Evolutionary conservation across 1,140 invertebrate species (phyloP), one percentile per base, ranked within the genome.

Genomic region (Lordiphosa clarofinis): DNA sequence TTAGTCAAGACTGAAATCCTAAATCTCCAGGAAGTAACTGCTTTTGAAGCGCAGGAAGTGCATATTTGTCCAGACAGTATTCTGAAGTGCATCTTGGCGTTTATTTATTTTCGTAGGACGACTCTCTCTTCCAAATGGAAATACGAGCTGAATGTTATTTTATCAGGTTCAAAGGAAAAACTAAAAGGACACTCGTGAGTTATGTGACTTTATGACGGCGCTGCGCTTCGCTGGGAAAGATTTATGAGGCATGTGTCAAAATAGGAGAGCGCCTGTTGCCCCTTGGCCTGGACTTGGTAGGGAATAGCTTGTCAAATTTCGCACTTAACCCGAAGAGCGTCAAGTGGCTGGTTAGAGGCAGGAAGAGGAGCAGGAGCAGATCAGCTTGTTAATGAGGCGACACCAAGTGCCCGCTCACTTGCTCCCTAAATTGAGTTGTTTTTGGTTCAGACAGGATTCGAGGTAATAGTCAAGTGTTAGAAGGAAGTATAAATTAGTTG

Each of bases 201-300:
- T 82, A 82, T 84, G 59, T 73, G 78, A 68, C 61, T 74, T 79
- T 79, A 70, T 79, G 75, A 74, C 50, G 75, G 56, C 72, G 73
- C 56, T 62, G 54, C 60, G 61, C 67, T 12, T 53, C 52, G 39
- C 50, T 71, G 67, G 36, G 47, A 64, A 48, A 73, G 78, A 84
- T 84, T 84, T 84, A 84, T 84, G 78, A 49, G 42, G 60, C 73
- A 71, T 84, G 69, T 84, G 78, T 86, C 79, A 84, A 78, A 84
- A 84, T 84, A 84, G 53, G 70, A 78, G 62, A 53, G 57, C 53
- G 55, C 65, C 40, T 73, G 43, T 76, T 76, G 33, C 8, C 31
- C 9, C 39, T 39, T 57, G 44, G 24, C 19, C 6, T n/a, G n/a
- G n/a, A 28, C 24, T 39, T 39, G 15, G n/a, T 38, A 12, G 13